Evolutionary conservation across 1,140 invertebrate species (phyloP).

Genomic region (Bursaphelenchus mucronatus): DNA sequence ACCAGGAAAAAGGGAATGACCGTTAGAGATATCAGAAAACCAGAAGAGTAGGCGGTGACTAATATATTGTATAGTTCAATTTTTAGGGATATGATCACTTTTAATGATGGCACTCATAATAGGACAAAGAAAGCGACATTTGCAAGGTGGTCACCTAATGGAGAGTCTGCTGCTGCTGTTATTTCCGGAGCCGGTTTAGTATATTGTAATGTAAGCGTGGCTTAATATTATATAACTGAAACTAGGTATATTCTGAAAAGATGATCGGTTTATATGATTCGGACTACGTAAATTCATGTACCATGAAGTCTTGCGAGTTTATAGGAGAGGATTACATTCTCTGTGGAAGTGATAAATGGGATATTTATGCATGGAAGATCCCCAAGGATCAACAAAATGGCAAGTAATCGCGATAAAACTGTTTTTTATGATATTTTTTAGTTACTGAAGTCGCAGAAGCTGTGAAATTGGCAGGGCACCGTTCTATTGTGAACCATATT

Average conservation of each 20-base stretch:
- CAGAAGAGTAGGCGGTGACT: too few species aligned
- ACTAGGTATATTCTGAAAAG: too few species aligned
- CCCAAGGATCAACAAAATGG: slow-evolving; percentile 64
- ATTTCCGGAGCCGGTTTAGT: slow-evolving; percentile 72
- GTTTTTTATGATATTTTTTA: background rate
- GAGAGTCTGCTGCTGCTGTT: slow-evolving; percentile 66
- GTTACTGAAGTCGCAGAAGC: slow-evolving; percentile 67
- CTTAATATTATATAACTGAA: slow-evolving; percentile 63
- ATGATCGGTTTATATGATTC: slow-evolving; percentile 67
- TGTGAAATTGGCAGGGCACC: slow-evolving; percentile 78
- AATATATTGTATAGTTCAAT: too few species aligned
- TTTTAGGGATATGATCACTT: too few species aligned
- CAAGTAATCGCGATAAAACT: slow-evolving; percentile 9
- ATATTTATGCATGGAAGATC: slow-evolving; percentile 87
- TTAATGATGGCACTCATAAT: background rate
- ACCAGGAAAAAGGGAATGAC: slow-evolving; percentile 70
- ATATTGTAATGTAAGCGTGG: slow-evolving; percentile 72
- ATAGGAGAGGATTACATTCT: slow-evolving; percentile 81
- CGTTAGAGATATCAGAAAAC: background rate
- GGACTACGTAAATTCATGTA: slow-evolving; percentile 90
- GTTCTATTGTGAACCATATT: slow-evolving; percentile 93
- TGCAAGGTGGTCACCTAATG: slow-evolving; percentile 61
- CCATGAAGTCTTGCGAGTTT: slow-evolving; percentile 92
- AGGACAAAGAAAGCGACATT: background rate
- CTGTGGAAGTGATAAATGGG: slow-evolving; percentile 89